phyloP scores from a whole-genome alignment of 2,113 vertebrate species.

The Urocitellus parryii region DNA sequence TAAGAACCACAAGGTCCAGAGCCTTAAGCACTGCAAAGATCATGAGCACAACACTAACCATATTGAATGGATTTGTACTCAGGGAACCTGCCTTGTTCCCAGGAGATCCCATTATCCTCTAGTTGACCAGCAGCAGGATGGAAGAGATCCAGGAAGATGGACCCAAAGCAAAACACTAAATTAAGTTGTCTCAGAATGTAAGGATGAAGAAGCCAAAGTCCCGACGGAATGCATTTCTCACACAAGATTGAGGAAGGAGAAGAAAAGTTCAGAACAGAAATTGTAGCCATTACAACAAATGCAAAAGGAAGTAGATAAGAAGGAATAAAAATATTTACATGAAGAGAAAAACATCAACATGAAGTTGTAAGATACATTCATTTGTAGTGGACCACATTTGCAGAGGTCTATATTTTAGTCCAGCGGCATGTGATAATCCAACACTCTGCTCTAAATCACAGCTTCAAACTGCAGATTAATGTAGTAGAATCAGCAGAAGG shows the following conservation, averaged over 20 bases:
- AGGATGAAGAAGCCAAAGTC: background rate
- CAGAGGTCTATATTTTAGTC: background rate
- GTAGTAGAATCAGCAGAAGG: background rate
- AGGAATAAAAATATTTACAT: background rate
- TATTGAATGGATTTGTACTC: background rate
- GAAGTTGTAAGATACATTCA: background rate
- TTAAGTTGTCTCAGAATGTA: background rate
- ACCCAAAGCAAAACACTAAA: background rate
- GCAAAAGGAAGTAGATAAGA: background rate
- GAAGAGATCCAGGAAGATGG: background rate
- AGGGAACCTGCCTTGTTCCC: background rate
- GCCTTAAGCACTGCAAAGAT: background rate
- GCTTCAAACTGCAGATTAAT: background rate
- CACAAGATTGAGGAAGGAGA: background rate
- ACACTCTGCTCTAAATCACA: background rate
- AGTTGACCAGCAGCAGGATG: background rate
- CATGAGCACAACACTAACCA: background rate
- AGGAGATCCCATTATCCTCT: background rate
- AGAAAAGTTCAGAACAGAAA: background rate
- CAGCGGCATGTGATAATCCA: background rate
- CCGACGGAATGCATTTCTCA: background rate
- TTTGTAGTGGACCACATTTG: background rate
- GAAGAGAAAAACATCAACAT: background rate
- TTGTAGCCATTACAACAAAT: background rate
- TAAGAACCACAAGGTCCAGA: background rate